phyloP scores from a whole-genome alignment of 2,888 invertebrate genomes.

The Pseudococcus jackbeardsleyi region DNA sequence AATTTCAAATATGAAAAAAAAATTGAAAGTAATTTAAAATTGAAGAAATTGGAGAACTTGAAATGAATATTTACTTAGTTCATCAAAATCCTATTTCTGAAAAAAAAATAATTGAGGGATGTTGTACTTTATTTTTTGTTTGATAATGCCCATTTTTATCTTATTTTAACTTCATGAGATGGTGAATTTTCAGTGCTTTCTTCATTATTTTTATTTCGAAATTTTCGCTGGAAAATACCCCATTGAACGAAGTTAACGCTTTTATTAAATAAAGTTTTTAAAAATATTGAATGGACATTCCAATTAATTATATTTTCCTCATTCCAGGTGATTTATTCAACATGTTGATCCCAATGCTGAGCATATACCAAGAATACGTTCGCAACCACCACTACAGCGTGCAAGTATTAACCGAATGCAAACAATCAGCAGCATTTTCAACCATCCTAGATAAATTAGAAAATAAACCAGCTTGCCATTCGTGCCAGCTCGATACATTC shows the following conservation, averaged over 20 bases:
- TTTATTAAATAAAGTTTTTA: background rate
- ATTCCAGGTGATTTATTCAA: constrained; percentile 89
- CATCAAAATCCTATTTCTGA: no score
- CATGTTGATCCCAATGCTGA: constrained; percentile 94
- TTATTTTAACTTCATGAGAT: no score
- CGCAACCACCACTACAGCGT: constrained; percentile 94
- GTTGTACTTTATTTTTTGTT: no score
- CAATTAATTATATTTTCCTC: background rate
- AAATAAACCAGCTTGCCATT: constrained; percentile 87
- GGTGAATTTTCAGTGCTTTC: no score
- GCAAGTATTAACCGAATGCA: constrained; percentile 92
- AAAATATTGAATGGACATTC: background rate
- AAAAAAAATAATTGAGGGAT: no score
- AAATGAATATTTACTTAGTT: no score
- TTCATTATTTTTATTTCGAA: no score
- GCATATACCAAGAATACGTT: constrained; percentile 95
- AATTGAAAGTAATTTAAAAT: no score
- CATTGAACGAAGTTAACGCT: background rate
- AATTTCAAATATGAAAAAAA: no score
- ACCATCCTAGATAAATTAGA: constrained; percentile 84
- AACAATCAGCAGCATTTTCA: constrained; percentile 84
- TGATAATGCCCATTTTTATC: no score
- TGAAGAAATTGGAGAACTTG: no score
- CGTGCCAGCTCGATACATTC: constrained; percentile 87
- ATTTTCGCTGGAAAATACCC: no score